phyloP scores from a whole-genome alignment of 2,113 vertebrate species.

The Dermatemys mawii region DNA sequence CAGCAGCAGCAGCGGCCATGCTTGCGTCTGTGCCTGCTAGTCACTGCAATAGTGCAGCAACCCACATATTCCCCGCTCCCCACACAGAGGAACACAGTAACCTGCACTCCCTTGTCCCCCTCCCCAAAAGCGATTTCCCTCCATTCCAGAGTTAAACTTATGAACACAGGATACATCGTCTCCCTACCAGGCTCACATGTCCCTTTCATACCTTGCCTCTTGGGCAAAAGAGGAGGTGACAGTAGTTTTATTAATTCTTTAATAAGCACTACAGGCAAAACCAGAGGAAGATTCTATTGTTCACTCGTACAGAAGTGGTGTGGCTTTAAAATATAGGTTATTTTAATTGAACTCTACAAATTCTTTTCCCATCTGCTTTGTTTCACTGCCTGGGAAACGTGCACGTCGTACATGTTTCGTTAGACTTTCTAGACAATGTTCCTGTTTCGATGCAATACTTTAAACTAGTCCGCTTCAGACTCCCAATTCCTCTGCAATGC shows the following conservation, averaged over 20 bases:
- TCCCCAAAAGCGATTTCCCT: not conserved
- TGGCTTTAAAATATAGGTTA: not conserved
- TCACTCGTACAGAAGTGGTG: not conserved
- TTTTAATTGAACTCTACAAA: not conserved
- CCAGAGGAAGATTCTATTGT: constrained; percentile 17
- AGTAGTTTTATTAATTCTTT: not conserved
- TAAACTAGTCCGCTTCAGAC: constrained; percentile 67
- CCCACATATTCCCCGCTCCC: not conserved
- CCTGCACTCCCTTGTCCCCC: not conserved
- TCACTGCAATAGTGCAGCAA: not conserved
- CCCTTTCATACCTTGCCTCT: not conserved
- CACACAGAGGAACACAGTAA: not conserved
- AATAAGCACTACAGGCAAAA: not conserved
- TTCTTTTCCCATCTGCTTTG: constrained; percentile 62
- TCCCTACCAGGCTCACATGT: not conserved
- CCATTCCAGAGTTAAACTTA: not conserved
- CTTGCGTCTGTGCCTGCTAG: not conserved
- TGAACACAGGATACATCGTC: not conserved
- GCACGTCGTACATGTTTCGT: constrained; percentile 44
- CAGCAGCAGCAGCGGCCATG: constrained; percentile 3
- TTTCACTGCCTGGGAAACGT: constrained; percentile 55
- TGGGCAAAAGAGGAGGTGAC: not conserved
- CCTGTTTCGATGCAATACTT: constrained; percentile 70
- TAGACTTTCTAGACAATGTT: constrained; percentile 46
- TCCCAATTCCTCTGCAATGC: constrained; percentile 79